Percentiles rank a stretch among this genome's conserved stretches.
Conservation (phyloP, 1,140 invertebrate species). For the Brachystomella parvula region DNA sequence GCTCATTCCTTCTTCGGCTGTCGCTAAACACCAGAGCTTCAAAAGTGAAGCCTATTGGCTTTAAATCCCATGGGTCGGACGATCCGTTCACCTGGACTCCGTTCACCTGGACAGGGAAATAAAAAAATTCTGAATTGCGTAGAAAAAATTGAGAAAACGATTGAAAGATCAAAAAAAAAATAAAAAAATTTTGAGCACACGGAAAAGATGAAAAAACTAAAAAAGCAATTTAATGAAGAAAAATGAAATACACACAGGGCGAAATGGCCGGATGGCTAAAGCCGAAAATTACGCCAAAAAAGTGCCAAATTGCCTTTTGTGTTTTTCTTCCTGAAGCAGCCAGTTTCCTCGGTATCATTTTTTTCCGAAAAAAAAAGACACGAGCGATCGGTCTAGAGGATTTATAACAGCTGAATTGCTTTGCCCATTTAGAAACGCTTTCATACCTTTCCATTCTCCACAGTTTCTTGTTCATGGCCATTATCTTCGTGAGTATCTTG, state of each 20-base stretch:
- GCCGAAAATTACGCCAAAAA: too few relatives aligned
- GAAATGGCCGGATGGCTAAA: too few relatives aligned
- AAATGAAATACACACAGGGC: too few relatives aligned
- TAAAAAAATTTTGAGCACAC: not conserved
- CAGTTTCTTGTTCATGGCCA: too few relatives aligned
- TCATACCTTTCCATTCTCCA: slow-evolving; percentile 1
- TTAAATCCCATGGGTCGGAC: not conserved
- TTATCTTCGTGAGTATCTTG: not conserved
- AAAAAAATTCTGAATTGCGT: too few relatives aligned
- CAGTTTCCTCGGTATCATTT: too few relatives aligned
- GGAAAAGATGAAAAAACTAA: not conserved
- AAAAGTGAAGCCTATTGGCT: not conserved
- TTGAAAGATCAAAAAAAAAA: not conserved
- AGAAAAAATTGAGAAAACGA: not conserved
- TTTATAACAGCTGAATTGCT: not conserved
- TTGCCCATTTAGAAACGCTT: not conserved
- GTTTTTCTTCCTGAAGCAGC: too few relatives aligned
- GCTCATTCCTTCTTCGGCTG: not conserved
- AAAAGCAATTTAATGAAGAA: not conserved
- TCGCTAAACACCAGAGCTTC: not conserved
- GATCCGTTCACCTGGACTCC: too few relatives aligned
- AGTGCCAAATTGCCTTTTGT: too few relatives aligned
- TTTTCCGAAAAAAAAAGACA: too few relatives aligned
- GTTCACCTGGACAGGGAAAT: too few relatives aligned
- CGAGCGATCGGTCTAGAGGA: not conserved